A percentile compares a stretch with the other conserved stretches of the same genome.
Conservation (phyloP, 2,113 vertebrate genomes). For the Anhinga rufa region DNA sequence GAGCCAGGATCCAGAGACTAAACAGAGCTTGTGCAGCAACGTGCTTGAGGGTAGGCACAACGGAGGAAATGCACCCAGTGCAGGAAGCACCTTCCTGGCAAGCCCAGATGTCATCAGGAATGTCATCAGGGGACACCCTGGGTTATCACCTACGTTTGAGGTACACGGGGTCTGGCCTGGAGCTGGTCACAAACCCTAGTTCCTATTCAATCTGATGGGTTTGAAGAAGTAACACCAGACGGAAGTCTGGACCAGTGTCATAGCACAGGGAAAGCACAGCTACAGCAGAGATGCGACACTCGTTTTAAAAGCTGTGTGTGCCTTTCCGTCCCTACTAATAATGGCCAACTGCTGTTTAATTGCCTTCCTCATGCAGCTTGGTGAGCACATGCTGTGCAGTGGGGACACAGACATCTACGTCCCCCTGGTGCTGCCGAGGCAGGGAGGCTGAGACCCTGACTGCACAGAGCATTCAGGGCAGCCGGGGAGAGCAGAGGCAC, state of each 20-base stretch:
- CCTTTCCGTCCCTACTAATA: neutral
- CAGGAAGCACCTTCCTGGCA: neutral
- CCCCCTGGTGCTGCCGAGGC: neutral
- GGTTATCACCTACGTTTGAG: neutral
- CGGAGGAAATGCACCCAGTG: rapidly evolving
- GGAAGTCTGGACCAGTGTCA: neutral
- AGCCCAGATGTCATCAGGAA: neutral
- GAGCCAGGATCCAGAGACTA: neutral
- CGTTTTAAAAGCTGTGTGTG: neutral
- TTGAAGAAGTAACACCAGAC: neutral
- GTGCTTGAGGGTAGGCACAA: neutral
- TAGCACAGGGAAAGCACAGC: neutral
- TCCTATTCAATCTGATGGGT: neutral
- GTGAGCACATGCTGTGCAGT: neutral
- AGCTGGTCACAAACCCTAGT: neutral
- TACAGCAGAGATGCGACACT: neutral
- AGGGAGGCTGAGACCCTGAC: neutral
- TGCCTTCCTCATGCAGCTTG: neutral
- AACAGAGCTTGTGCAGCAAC: neutral
- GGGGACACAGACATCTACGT: rapidly evolving
- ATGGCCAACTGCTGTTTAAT: neutral
- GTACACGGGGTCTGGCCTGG: neutral
- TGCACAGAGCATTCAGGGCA: neutral
- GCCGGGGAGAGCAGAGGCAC: neutral
- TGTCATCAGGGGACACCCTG: neutral